phyloP scores from a whole-genome alignment of 2,113 vertebrate species.

The Paralichthys olivaceus region DNA sequence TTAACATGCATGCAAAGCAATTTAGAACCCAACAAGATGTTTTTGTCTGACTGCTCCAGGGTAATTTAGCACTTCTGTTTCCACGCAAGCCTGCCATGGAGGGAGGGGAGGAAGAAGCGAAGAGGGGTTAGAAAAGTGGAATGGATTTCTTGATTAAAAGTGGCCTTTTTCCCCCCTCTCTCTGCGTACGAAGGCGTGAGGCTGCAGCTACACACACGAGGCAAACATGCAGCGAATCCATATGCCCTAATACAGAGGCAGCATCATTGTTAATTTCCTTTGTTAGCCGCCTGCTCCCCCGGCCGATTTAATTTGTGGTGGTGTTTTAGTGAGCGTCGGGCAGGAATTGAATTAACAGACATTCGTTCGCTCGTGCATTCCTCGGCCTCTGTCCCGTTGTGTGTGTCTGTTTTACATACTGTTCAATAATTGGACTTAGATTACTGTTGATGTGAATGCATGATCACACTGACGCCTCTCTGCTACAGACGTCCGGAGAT shows the following conservation, averaged over 20 bases:
- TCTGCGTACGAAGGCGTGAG: constrained; percentile 61
- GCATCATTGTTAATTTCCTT: constrained; percentile 86
- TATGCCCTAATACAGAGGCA: constrained; percentile 83
- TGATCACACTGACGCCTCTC: constrained; percentile 80
- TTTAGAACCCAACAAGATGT: constrained; percentile 87
- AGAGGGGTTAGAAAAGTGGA: constrained; percentile 80
- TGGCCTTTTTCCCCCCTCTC: constrained; percentile 71
- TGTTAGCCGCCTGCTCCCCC: constrained; percentile 81
- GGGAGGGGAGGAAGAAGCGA: constrained; percentile 63
- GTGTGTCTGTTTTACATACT: constrained; percentile 75
- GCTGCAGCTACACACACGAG: constrained; percentile 63
- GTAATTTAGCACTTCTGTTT: constrained; percentile 83
- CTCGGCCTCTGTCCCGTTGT: constrained; percentile 64
- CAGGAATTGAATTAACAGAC: constrained; percentile 83
- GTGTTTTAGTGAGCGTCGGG: constrained; percentile 78
- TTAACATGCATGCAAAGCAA: constrained; percentile 88
- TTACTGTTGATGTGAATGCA: constrained; percentile 83
- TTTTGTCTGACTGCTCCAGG: constrained; percentile 85
- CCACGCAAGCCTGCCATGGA: constrained; percentile 70
- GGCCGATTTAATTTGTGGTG: constrained; percentile 86
- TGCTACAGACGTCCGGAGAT: constrained; percentile 30
- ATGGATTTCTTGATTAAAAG: constrained; percentile 88
- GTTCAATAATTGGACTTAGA: constrained; percentile 85
- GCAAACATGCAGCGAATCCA: constrained; percentile 85
- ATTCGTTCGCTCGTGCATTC: constrained; percentile 67